Percentiles rank a stretch among this genome's conserved stretches.
Conservation (phyloP, 2,113 vertebrate genomes). For the Oplegnathus fasciatus region DNA sequence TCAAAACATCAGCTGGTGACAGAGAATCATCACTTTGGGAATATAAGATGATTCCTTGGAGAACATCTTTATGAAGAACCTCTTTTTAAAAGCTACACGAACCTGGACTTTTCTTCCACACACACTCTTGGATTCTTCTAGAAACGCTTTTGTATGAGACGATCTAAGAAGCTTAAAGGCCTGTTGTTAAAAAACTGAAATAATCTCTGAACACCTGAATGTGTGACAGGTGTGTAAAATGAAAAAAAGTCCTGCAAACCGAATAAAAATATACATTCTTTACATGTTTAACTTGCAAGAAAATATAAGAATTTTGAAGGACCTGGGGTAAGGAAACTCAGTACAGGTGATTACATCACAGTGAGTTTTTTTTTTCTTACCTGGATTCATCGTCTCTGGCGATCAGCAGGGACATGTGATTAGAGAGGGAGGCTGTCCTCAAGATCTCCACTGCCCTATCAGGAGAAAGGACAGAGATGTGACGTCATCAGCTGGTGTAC, state of each 20-base stretch:
- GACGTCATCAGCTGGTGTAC: background rate
- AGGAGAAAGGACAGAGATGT: constrained; percentile 9
- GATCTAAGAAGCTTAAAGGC: no score
- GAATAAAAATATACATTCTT: no score
- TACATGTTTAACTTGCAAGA: background rate
- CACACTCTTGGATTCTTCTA: background rate
- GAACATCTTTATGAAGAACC: background rate
- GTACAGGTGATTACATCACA: background rate
- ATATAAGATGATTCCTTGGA: background rate
- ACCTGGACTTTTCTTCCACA: no score
- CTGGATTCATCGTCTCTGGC: constrained; percentile 89
- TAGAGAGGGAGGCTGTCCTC: constrained; percentile 88
- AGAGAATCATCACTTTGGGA: background rate
- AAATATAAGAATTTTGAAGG: no score
- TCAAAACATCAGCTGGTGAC: background rate
- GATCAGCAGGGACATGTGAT: constrained; percentile 89
- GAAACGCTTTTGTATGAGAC: no score
- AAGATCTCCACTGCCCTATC: constrained; percentile 90
- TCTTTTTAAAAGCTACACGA: no score
- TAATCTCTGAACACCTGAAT: no score
- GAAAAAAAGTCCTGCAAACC: no score
- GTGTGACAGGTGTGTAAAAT: no score
- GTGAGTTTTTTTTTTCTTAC: constrained; percentile 64
- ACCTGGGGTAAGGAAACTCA: background rate
- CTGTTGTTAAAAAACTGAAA: no score